These are phyloP conservation scores for Deilephila porcellus DNA, from an alignment of 2,888 invertebrate genomes.

Conservation along the genomic window DNA sequence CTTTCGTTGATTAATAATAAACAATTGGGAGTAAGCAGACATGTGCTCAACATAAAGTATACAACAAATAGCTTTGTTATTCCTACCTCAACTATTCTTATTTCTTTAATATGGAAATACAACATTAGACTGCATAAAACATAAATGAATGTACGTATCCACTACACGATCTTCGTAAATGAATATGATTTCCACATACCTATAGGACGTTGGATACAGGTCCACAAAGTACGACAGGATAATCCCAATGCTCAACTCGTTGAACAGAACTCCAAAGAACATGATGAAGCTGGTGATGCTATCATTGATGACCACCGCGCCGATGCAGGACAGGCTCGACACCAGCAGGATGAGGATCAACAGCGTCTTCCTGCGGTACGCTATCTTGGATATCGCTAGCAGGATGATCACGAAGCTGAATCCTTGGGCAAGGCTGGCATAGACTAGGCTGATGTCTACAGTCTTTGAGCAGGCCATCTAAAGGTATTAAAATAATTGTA, in stretches of 20 bases:
- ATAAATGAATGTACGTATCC: neutral
- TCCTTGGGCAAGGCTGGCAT: conserved; percentile 47
- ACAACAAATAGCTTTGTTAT: too few species aligned
- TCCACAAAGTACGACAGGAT: conserved; percentile 61
- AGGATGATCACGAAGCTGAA: conserved; percentile 48
- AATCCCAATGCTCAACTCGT: conserved; percentile 53
- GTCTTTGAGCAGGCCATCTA: conserved; percentile 43
- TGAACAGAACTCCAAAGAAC: conserved; percentile 51
- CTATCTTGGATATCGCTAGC: conserved; percentile 48
- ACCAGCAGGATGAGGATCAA: conserved; percentile 46
- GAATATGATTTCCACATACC: conserved; percentile 46
- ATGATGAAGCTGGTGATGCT: conserved; percentile 52
- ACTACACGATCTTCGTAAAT: neutral
- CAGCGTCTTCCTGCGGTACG: conserved; percentile 50
- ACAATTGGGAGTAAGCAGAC: too few species aligned
- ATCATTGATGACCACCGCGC: conserved; percentile 46
- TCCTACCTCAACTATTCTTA: too few species aligned
- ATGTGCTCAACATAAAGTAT: too few species aligned
- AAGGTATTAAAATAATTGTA: neutral
- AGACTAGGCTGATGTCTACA: conserved; percentile 44
- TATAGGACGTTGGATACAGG: conserved; percentile 60
- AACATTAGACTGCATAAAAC: neutral
- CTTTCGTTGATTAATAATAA: too few species aligned
- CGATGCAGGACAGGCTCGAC: conserved; percentile 44
- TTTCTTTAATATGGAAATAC: too few species aligned